Evolutionary conservation across 2,888 invertebrate genomes (phyloP), one percentile per base, ranked within the genome.

Genomic region (Lasiommata megera): DNA sequence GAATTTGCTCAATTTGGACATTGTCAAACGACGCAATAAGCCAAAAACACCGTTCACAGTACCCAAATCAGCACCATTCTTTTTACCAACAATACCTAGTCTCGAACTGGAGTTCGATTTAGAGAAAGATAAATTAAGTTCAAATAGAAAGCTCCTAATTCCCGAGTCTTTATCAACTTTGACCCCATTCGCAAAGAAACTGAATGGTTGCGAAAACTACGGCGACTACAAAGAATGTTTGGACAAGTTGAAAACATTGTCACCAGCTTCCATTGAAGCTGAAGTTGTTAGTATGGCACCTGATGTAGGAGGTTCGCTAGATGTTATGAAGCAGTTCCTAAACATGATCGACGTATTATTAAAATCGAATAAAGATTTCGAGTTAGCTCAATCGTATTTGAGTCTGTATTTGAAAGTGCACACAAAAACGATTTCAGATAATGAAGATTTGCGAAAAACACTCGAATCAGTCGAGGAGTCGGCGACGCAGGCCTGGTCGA

Each of bases 11-110:
- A 94, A 96, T 75, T 89, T 98, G 55, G 97, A 98, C 67, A 82
- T 96, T 0, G 96, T 99, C 1, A 97, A 95, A 79, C 94, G 93
- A 69, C 92, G 96, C 63, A 99, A 99, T 80, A 98, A 97, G 76
- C 98, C 99, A 0, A 96, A 94, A 80, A 94, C 95, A 50, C 93
- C 96, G 0, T 93, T 95, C 0, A 96, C 96, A 72, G 93, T 93
- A 1, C 95, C 96, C 0, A 96, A 97, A 82, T 93, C 95, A 0
- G 99, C 98, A 0, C 99, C 99, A 0, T 99, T 99, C 90, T 99
- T 99, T 79, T 88, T 99, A 51, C 98, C 99, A 0, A 98, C 98
- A 0, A 92, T 98, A 56, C 93, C 97, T 0, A 95, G 96, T 0
- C 87, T 98, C 14, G 94, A 96, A 68, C 84, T 97, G 6, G 94